These are phyloP conservation scores for Coecobrya sp. DNA, from an alignment of 2,888 invertebrate genomes.

Conservation along the genomic window DNA sequence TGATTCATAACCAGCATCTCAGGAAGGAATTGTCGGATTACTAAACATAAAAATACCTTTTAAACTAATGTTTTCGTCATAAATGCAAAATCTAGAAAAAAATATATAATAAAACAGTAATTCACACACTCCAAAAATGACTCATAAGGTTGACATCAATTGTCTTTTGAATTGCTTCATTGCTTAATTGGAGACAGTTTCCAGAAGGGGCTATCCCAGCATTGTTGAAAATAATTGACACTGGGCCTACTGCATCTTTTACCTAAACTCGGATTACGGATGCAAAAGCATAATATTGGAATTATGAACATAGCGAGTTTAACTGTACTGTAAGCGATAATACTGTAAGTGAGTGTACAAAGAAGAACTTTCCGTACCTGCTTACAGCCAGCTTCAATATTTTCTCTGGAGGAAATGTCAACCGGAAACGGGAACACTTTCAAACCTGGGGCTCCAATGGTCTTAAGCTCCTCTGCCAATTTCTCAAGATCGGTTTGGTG, in stretches of 20 bases:
- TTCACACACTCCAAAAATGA: slow-evolving; percentile 84
- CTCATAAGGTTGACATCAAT: slow-evolving; percentile 81
- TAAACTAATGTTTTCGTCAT: no score
- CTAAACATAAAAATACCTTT: no score
- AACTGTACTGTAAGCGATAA: no score
- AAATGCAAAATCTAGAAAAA: no score
- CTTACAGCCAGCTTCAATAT: slow-evolving; percentile 87
- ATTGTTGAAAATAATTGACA: slow-evolving; percentile 83
- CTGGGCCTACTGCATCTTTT: slow-evolving; percentile 77
- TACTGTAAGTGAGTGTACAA: no score
- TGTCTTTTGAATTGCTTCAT: slow-evolving; percentile 79
- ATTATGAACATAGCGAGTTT: no score
- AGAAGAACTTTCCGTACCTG: slow-evolving; percentile 10
- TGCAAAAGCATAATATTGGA: no score
- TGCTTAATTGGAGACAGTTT: slow-evolving; percentile 71
- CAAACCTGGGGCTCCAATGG: slow-evolving; percentile 87
- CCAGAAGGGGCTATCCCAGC: slow-evolving; percentile 77
- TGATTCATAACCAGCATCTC: slow-evolving; percentile 80
- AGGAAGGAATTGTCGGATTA: slow-evolving; percentile 81
- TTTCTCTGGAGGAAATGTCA: slow-evolving; percentile 89
- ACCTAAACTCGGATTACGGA: slow-evolving; percentile 68
- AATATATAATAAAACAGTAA: no score
- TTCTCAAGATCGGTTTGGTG: slow-evolving; percentile 89
- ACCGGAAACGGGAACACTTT: slow-evolving; percentile 89
- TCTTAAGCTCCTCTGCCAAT: slow-evolving; percentile 88